A percentile compares a stretch with the other conserved stretches of the same genome.
These are phyloP conservation scores for Eriocheir sinensis DNA, from an alignment of 1,140 invertebrate genomes.

Conservation along the genomic window DNA sequence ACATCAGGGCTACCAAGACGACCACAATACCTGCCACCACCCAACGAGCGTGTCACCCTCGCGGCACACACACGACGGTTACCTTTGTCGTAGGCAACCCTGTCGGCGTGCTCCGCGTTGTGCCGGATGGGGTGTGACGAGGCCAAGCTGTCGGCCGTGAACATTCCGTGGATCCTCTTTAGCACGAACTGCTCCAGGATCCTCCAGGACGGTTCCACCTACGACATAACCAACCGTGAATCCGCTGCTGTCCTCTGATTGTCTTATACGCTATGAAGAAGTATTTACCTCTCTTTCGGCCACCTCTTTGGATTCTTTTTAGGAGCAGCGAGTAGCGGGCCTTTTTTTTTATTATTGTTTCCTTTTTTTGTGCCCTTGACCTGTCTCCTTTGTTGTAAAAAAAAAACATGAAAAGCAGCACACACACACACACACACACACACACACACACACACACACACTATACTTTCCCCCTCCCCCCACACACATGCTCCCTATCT, in stretches of 20 bases:
- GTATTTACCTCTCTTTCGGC: too few relatives aligned
- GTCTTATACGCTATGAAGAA: neutral
- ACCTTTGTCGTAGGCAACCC: conserved; percentile 55
- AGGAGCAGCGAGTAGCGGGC: too few relatives aligned
- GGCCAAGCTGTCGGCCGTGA: conserved; percentile 91
- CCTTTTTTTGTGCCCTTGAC: too few relatives aligned
- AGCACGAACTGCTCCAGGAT: conserved; percentile 62
- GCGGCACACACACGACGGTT: neutral
- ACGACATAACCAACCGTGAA: neutral
- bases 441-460: conserved; percentile 4
- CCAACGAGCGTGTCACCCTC: too few relatives aligned
- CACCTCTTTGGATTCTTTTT: too few relatives aligned
- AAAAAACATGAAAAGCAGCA: too few relatives aligned
- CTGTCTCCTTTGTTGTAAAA: too few relatives aligned
- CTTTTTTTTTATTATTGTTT: too few relatives aligned
- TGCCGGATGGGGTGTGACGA: conserved; percentile 94
- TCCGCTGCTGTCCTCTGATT: conserved; percentile 71
- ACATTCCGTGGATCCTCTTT: conserved; percentile 87
- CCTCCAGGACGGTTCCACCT: conserved; percentile 68
- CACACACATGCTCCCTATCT: neutral
- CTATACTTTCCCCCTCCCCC: neutral
- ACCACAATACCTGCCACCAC: too few relatives aligned
- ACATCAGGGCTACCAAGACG: too few relatives aligned
- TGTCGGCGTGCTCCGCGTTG: conserved; percentile 34
- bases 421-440: neutral